Evolutionary conservation across 2,888 invertebrate species (phyloP).

Genomic region (Melanotus villosus): DNA sequence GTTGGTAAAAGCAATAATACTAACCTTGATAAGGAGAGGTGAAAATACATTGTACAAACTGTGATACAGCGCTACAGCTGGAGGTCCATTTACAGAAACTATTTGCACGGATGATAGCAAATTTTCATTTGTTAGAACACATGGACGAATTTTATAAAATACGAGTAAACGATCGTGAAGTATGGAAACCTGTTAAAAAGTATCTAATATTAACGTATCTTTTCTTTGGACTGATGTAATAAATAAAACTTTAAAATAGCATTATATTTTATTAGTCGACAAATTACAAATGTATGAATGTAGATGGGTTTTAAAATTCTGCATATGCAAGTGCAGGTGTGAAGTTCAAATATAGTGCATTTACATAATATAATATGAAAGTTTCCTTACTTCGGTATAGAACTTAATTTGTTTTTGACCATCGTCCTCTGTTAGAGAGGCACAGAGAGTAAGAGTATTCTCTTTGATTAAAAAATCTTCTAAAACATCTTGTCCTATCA

Average conservation of each 20-base stretch:
- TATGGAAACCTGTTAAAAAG: slow-evolving; percentile 21
- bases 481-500: slow-evolving; percentile 64
- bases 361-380: too few relatives aligned
- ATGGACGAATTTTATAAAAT: slow-evolving; percentile 76
- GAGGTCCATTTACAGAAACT: slow-evolving; percentile 74
- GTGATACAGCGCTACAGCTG: slow-evolving; percentile 74
- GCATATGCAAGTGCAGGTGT: too few relatives aligned
- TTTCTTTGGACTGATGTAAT: too few relatives aligned
- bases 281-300: too few relatives aligned
- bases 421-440: slow-evolving; percentile 58
- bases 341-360: too few relatives aligned
- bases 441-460: slow-evolving; percentile 68
- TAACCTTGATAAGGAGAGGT: slow-evolving; percentile 64
- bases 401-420: slow-evolving; percentile 59
- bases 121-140: slow-evolving; percentile 73
- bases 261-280: too few relatives aligned
- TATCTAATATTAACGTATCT: too few relatives aligned
- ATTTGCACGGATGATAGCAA: slow-evolving; percentile 72
- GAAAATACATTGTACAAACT: slow-evolving; percentile 74
- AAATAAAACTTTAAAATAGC: too few relatives aligned
- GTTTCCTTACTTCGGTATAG: slow-evolving; percentile 54
- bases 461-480: slow-evolving; percentile 69
- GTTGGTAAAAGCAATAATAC: too few relatives aligned
- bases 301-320: too few relatives aligned
- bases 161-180: slow-evolving; percentile 62